Percentiles rank a stretch among this genome's conserved stretches.
These are phyloP conservation scores for Troides aeacus DNA, from an alignment of 2,888 invertebrate genomes.

Conservation along the genomic window DNA sequence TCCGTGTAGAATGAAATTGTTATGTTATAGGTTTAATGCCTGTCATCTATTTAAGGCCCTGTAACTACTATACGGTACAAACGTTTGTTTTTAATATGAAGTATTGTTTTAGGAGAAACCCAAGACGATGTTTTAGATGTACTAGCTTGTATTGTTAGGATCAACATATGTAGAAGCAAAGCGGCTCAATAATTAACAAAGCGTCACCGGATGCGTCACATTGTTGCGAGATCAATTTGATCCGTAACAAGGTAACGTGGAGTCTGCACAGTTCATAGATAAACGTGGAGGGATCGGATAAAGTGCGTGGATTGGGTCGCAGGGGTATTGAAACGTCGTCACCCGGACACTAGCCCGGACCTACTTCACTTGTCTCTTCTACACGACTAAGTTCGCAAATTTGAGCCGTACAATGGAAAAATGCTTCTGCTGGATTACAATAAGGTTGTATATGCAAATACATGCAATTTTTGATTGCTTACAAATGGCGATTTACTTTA, in stretches of 20 bases:
- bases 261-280: slow-evolving; percentile 5
- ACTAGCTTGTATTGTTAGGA: too few species aligned
- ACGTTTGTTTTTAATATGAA: too few species aligned
- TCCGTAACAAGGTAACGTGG: background rate
- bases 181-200: too few species aligned
- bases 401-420: background rate
- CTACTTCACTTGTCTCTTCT: slow-evolving; percentile 26
- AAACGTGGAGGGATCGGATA: slow-evolving; percentile 20
- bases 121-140: too few species aligned
- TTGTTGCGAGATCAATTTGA: background rate
- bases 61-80: too few species aligned
- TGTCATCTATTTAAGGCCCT: too few species aligned
- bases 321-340: slow-evolving; percentile 24
- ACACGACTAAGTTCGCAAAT: slow-evolving; percentile 18
- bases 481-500: background rate
- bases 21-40: too few species aligned
- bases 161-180: too few species aligned
- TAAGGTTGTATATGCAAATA: slow-evolving; percentile 1
- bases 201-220: slow-evolving; percentile 13
- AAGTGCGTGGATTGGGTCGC: slow-evolving; percentile 16
- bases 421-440: slow-evolving; percentile 21
- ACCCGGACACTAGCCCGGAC: slow-evolving; percentile 22
- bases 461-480: slow-evolving; percentile 7
- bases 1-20: too few species aligned
- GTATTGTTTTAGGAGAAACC: too few species aligned